Evolutionary conservation across 2,113 vertebrate genomes (phyloP), one percentile per base, ranked within the genome.

Genomic region (Seriola dumerili): DNA sequence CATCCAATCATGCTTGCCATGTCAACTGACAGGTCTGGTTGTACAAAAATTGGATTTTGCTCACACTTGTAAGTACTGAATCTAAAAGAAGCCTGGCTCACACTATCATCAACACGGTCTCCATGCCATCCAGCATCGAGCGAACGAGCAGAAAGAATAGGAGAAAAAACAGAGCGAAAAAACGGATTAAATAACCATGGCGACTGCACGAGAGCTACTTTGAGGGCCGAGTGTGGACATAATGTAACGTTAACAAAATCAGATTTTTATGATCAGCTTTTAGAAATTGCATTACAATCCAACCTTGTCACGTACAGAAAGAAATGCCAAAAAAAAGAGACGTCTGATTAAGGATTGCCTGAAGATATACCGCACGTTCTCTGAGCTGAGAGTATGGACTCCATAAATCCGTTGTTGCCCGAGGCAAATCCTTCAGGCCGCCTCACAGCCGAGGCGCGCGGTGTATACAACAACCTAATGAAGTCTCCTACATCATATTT

Each of bases 21-120:
- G 79, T 76, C 69, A 48, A 69, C 85, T 72, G 85, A 87, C 83
- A 78, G 62, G 59, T 83, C 64, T 48, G 71, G 8, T 59, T 75
- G 74, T 4, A 54, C 40, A 76, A 38, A 87, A 65, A 78, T 46
- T 23, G 40, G 40, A 75, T 86, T 83, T 71, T 48, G 25, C 52
- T 82, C 19, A 17, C 38, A 46, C 21, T 29, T 79, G 70, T 73
- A 72, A 86, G 80, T 10, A 12, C 29, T 10, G 25, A 65, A 66
- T 72, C 70, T 66, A 65, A 85, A 69, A 73, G 81, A 52, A 46
- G 29, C 50, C n/a, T 58, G 67, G 11, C 48, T 61, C 40, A 13
- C 21, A 54, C 14, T 46, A 36, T 76, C 63, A 61, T 50, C 76
- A 58, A 7, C 36, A 44, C 23, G 40, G 32, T 8, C 68, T 76